Evolutionary conservation across 2,113 vertebrate species (phyloP), one percentile per base, ranked within the genome.

Genomic region (Delphinapterus leucas): DNA sequence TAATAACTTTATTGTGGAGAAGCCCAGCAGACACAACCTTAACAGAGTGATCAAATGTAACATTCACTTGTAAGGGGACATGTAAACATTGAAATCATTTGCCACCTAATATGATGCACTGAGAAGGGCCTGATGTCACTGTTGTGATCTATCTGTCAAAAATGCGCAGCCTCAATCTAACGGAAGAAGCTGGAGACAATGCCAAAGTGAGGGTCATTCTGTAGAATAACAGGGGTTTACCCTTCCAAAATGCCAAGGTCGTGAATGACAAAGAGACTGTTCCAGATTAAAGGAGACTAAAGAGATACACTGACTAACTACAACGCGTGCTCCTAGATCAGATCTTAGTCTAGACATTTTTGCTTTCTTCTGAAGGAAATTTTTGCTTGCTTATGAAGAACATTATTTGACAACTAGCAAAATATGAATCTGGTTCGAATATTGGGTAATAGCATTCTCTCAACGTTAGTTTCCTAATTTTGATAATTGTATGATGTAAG

Each of bases 181-280:
- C 13, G 33, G 71, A 67, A 49, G 63, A 55, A 63, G 85, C 26
- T n/a, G 44, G 25, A 67, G 77, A 70, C n/a, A 26, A 79, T 33
- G 25, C 47, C 65, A 55, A 36, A 60, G 38, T 55, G 47, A 70
- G n/a, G 41, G 25, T 49, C 11, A 70, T 47, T 13, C 49, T 90
- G 5, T 60, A 77, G 89, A 82, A 68, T 63, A 86, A 71, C 4
- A 67, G 61, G 23, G 4, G 41, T 86, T 96, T 85, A 38, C 44
- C 83, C 70, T 90, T 90, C 20, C 90, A 76, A 94, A 89, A 63
- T 73, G 92, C n/a, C 74, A 83, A 96, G 70, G 28, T 73, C 49
- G 9, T 41, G 67, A 96, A 77, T 60, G 63, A 92, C 25, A 77
- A 89, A 49, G 65, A 65, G 20, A 85, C 20, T 63, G 23, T 58